These are phyloP conservation scores for Mamestra brassicae DNA, from an alignment of 2,888 invertebrate genomes.

Conservation along the genomic window DNA sequence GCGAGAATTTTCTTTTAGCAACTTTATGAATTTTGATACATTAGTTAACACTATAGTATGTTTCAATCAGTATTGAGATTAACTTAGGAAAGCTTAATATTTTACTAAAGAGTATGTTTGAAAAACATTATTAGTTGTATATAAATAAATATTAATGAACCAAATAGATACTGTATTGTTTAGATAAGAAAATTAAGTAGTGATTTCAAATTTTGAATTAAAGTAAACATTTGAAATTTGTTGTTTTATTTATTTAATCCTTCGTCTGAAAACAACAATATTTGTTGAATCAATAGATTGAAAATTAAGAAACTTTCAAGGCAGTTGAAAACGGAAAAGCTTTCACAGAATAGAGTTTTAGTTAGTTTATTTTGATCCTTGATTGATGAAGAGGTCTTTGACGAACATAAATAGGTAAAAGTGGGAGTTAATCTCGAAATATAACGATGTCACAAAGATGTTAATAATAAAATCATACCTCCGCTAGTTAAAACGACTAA, in stretches of 20 bases:
- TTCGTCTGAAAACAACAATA: slow-evolving; percentile 4
- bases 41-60: slow-evolving; percentile 51
- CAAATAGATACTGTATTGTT: slow-evolving; percentile 79
- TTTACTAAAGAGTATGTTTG: slow-evolving; percentile 81
- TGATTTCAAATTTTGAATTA: slow-evolving; percentile 84
- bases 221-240: slow-evolving; percentile 78
- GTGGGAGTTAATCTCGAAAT: not conserved
- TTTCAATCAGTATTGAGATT: slow-evolving; percentile 53
- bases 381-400: not conserved
- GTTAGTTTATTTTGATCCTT: not conserved
- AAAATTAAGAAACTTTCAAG: slow-evolving; percentile 2
- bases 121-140: slow-evolving; percentile 84
- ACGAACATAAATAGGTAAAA: not conserved
- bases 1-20: slow-evolving; percentile 24
- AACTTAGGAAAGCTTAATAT: slow-evolving; percentile 75
- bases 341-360: not conserved
- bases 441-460: not conserved
- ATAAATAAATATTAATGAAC: slow-evolving; percentile 78
- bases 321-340: not conserved
- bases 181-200: slow-evolving; percentile 81
- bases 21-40: slow-evolving; percentile 31
- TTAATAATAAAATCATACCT: not conserved
- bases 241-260: slow-evolving; percentile 63
- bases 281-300: not conserved
- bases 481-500: too few species aligned